Base-by-base conservation (phyloP, 1,140 invertebrate genomes). In the Heliconius congener region DNA sequence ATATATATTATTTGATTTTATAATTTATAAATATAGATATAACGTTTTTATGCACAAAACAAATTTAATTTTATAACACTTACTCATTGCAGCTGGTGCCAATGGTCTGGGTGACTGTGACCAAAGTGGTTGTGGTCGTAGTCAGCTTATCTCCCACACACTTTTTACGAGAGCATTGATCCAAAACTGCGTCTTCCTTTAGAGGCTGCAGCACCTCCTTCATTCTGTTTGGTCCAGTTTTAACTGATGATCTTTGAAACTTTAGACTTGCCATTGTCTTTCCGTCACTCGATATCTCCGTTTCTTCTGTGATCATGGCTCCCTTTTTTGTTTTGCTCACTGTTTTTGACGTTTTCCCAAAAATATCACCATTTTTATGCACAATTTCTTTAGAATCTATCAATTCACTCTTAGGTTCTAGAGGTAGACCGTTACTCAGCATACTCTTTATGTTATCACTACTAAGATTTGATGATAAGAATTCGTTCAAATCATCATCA, bases 61-160 rank as follows among this genome's bases (percentile, higher is more conserved):
- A 13, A 46, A 46, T 0, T 46, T 46, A 57, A 13, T 66, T 1
- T 66, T 66, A 66, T 30, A 66, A 27, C 85, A 88, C 94, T 95
- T 84, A 95, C 94, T 95, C 94, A 88, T 95, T 95, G 81, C 93
- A 95, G 72, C 88, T 89, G 46, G 91, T 95, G 16, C 90, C 88
- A 30, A 88, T 87, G 5, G 89, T 94, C 81, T 94, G 94, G 27
- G 89, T 89, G 71, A 94, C 91, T 4, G 91, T 94, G 76, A 94
- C 93, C 82, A 93, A 84, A 16, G 93, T 94, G 0, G 91, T 94
- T 37, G 92, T 93, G 37, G 88, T 92, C 16, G 93, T 93, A 9
- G 93, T 92, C 73, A 93, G 81, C 71, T 85, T 89, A 57, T 94
- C 90, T 6, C 90, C 88, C 27, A 94, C 83, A 80, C 93, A 94